These are phyloP conservation scores for Meloidogyne exigua DNA, from an alignment of 1,140 invertebrate species.

Conservation along the genomic window DNA sequence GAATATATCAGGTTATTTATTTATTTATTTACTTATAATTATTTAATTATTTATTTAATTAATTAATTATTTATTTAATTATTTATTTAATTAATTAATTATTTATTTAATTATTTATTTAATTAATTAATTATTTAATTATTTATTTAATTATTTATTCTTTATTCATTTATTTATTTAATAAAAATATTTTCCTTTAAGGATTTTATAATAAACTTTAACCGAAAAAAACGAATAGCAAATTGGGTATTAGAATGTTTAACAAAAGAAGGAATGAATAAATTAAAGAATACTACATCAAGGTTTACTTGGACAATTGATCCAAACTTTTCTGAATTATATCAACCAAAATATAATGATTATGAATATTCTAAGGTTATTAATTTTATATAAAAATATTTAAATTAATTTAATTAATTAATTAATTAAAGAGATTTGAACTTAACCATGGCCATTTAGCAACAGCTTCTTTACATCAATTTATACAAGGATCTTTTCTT, in stretches of 20 bases:
- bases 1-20: neutral
- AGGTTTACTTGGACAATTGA: neutral
- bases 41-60: neutral
- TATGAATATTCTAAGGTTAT: neutral
- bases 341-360: neutral
- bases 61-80: too few relatives aligned
- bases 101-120: neutral
- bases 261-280: neutral
- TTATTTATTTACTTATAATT: neutral
- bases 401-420: neutral
- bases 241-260: neutral
- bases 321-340: neutral
- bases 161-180: too few relatives aligned
- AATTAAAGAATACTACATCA: neutral
- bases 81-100: too few relatives aligned
- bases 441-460: neutral
- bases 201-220: neutral
- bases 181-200: too few relatives aligned
- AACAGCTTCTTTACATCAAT: neutral
- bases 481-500: neutral
- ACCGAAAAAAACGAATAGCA: neutral
- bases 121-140: neutral
- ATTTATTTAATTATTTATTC: too few relatives aligned
- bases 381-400: neutral
- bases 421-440: neutral